Evolutionary conservation across 2,113 vertebrate species (phyloP).

Genomic region (Sebastes schlegelii): DNA sequence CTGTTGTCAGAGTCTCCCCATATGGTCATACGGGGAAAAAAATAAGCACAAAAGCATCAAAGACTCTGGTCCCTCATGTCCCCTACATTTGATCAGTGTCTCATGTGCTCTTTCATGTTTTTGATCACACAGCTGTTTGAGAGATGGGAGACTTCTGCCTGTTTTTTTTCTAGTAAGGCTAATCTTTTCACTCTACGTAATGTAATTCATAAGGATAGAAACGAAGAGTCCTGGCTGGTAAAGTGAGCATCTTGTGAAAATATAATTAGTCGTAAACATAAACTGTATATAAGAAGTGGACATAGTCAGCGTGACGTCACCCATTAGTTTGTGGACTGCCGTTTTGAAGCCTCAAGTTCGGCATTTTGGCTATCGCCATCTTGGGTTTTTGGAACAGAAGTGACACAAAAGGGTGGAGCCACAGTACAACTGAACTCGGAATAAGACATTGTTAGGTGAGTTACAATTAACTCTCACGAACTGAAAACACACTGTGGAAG

Average conservation of each 20-base stretch:
- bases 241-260: not conserved
- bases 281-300: not conserved
- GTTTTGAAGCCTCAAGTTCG: too few species aligned
- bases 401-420: too few species aligned
- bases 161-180: not conserved
- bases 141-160: conserved; percentile 33
- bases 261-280: not conserved
- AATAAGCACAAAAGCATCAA: conserved; percentile 76
- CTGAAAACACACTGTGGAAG: too few species aligned
- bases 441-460: too few species aligned
- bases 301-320: too few species aligned
- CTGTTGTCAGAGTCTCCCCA: conserved; percentile 52
- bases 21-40: conserved; percentile 31
- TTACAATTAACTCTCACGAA: too few species aligned
- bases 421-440: too few species aligned
- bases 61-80: conserved; percentile 64
- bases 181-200: conserved; percentile 29
- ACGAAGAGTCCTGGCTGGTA: not conserved
- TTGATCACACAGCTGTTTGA: conserved; percentile 70
- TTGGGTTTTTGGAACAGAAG: too few species aligned
- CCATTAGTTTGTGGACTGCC: too few species aligned
- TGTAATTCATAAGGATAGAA: conserved; percentile 14
- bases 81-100: conserved; percentile 55
- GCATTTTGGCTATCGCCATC: too few species aligned
- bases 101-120: conserved; percentile 62